phyloP scores from a whole-genome alignment of 2,113 vertebrate species.

The Laticauda colubrina region DNA sequence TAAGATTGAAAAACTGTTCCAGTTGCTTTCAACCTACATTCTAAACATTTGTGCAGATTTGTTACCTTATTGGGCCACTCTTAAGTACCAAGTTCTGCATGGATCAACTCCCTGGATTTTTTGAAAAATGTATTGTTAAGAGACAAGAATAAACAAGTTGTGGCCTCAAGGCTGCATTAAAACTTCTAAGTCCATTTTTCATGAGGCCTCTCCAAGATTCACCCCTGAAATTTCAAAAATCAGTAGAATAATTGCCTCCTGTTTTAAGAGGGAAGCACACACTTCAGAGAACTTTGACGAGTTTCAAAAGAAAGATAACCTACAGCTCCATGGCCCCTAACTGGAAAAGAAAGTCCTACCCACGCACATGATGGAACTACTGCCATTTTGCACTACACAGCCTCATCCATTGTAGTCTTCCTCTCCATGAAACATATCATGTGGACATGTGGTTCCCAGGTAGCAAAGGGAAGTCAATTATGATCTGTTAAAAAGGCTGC shows the following conservation, averaged over 20 bases:
- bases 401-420: neutral
- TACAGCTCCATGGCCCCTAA: neutral
- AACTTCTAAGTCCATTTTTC: neutral
- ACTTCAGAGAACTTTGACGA: neutral
- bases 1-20: neutral
- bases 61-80: neutral
- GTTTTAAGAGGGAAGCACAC: neutral
- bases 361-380: neutral
- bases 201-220: neutral
- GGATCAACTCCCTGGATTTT: neutral
- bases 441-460: neutral
- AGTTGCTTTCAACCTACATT: neutral
- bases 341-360: neutral
- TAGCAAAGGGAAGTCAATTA: neutral
- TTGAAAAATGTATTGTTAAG: neutral
- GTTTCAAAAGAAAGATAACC: neutral
- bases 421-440: neutral
- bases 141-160: neutral
- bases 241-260: neutral
- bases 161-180: neutral
- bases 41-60: neutral
- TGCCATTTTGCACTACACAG: neutral
- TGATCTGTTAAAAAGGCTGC: neutral
- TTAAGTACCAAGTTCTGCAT: neutral
- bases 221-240: neutral